Percentiles rank a stretch among this genome's conserved stretches.
Evolutionary conservation across 2,113 vertebrate species (phyloP).

Genomic region (Regulus satrapa): DNA sequence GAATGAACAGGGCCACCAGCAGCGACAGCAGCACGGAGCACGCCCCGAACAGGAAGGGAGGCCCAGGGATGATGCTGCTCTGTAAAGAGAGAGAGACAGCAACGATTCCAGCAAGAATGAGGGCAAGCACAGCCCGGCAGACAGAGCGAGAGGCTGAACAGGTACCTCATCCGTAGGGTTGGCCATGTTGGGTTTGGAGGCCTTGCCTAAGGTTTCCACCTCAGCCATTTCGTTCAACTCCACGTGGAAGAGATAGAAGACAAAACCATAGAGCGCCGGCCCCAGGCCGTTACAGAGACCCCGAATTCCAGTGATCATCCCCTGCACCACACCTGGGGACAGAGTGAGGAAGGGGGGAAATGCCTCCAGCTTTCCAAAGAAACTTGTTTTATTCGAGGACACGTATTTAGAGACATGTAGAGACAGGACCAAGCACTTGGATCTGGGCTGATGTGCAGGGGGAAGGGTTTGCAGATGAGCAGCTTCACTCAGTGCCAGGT

Average conservation of each 20-base stretch:
- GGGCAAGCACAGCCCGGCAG: not conserved
- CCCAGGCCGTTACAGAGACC: conserved; percentile 88
- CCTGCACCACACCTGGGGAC: conserved; percentile 86
- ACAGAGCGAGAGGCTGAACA: not conserved
- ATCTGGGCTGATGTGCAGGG: not conserved
- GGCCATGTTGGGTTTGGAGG: conserved; percentile 83
- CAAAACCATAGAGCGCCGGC: conserved; percentile 84
- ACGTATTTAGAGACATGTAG: not conserved
- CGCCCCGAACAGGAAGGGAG: conserved; percentile 89
- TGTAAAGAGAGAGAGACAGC: conserved; percentile 6
- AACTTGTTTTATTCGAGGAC: not conserved
- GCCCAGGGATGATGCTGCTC: conserved; percentile 92
- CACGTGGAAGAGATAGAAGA: conserved; percentile 89
- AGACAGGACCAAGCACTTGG: not conserved
- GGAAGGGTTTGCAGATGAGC: not conserved
- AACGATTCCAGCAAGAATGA: accelerated
- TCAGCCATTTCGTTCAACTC: conserved; percentile 82
- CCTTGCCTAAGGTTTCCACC: conserved; percentile 77
- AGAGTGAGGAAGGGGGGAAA: not conserved
- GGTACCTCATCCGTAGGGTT: conserved; percentile 88
- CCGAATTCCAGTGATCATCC: conserved; percentile 90
- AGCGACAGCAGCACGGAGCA: conserved; percentile 90
- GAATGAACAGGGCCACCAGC: conserved; percentile 90
- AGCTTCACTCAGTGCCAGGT: not conserved
- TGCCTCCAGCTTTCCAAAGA: not conserved